Evolutionary conservation across 2,888 invertebrate species (phyloP), one percentile per base, ranked within the genome.

Genomic region (Sinohyriopsis cumingii): DNA sequence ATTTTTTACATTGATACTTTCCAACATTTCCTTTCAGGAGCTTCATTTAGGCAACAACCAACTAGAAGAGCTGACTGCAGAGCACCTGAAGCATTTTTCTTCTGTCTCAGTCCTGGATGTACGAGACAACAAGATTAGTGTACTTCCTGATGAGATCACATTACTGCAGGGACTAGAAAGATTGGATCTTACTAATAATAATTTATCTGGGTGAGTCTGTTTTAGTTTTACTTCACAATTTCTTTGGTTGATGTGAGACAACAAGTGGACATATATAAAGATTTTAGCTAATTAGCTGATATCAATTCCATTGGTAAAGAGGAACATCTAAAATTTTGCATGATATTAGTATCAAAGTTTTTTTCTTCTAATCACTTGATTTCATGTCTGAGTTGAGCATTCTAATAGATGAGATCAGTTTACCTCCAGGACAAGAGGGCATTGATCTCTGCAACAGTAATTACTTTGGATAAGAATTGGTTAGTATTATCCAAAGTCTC

Each of bases 171-270:
- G 93, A 82, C 91, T 97, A 62, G 94, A 95, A 84, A 93, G 96
- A 79, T 92, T 97, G 63, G 96, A 97, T 91, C 90, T 97, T 69
- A 94, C 95, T 18, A 95, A 95, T 89, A 97, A 97, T 88, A 93
- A 93, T 81, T 91, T 93, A 71, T 88, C 90, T 53, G 87, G 86
- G 92, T 92, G 87, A 80, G 91, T 69, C 54, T 63, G 5, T 45
- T 45, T 45, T 15, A 45, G 45, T 45, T 45, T 45, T 45, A 12
- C 12, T 45, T 22, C 6, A 22, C 19, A 20, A 59, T 24, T 22
- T 62, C 3, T 57, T 55, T 63, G 15, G 20, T 28, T 22, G 45
- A 6, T 28, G 45, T 55, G 19, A 56, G 24, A 20, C 3, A 25
- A 18, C 22, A 20, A 22, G n/a, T 65, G 9, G 20, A 24, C 12